Evolutionary conservation across 2,797 vertebrate species (phyloP), one percentile per base, ranked within the genome.

Genomic region (Chaetodon trifasciatus): DNA sequence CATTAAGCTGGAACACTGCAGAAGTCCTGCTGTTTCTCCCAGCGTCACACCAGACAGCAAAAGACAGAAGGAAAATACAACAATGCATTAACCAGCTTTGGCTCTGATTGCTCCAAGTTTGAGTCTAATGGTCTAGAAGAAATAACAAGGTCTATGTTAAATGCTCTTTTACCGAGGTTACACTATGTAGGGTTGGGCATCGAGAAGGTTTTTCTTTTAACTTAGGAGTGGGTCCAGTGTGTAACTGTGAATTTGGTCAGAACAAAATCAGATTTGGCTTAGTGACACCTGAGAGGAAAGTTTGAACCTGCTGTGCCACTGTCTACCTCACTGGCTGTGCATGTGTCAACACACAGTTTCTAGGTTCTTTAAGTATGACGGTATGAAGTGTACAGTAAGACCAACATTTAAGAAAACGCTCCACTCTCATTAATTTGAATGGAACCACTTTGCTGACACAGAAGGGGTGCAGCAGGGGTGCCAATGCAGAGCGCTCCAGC

Each of bases 11-110:
- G 78, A 95, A 97, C 77, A 87, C 96, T 97, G 97, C 90, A 94
- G 94, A 95, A 82, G 96, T 96, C 97, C 96, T 97, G 97, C 97
- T 97, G 96, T 97, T 97, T 97, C 95, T 95, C 96, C 95, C 91
- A 97, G 96, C 95, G 94, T 97, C 96, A 98, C 97, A 98, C 96
- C 97, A 97, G 93, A 95, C 91, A 90, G 89, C 89, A 86, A 94
- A 94, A 92, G 70, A 91, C 88, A 89, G 71, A 81, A 87, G 91
- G 92, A 88, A 92, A 92, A 94, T 64, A 75, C 60, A 72, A 76
- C 74, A 70, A 82, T 64, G 77, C 76, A 84, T 83, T 84, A 73
- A 79, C 58, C 80, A 68, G 83, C 83, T 88, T 84, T 74, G 66
- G 79, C 79, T 78, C 62, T 15, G 76, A 73, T 76, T 69, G 40